Percentiles rank a stretch among this genome's conserved stretches.
Conservation (phyloP, 2,888 invertebrate species). For the Agrypnus murinus region DNA sequence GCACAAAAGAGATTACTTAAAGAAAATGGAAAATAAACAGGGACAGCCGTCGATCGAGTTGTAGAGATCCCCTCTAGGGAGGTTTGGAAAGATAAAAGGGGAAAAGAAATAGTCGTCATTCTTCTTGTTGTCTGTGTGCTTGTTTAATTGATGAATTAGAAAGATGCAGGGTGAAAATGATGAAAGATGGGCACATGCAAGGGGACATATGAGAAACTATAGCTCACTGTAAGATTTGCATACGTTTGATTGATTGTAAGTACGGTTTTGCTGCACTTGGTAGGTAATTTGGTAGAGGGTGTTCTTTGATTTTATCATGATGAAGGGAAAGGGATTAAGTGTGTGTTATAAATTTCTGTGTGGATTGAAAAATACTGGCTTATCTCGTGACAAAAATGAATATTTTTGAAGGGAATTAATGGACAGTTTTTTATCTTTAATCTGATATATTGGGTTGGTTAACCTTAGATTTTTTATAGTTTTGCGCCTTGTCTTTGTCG, state of each 20-base stretch:
- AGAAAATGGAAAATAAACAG: constrained; percentile 16
- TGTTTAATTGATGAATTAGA: constrained; percentile 18
- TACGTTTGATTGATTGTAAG: constrained; percentile 34
- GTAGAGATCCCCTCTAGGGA: no score
- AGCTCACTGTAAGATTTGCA: constrained; percentile 16
- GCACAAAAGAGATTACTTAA: constrained; percentile 10
- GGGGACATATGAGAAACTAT: constrained; percentile 7
- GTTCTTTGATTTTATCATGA: neutral
- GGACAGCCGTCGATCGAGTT: neutral
- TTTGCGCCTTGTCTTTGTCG: neutral
- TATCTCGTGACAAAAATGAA: constrained; percentile 10
- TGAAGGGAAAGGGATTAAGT: constrained; percentile 1
- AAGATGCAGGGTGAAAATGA: constrained; percentile 13
- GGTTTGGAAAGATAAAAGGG: neutral
- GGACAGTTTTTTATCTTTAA: constrained; percentile 6
- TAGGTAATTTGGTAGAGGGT: neutral
- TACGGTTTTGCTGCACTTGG: constrained; percentile 6
- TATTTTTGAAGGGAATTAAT: constrained; percentile 19
- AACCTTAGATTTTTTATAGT: neutral
- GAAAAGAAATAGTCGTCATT: neutral
- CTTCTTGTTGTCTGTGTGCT: no score
- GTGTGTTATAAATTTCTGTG: neutral
- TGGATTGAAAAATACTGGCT: neutral
- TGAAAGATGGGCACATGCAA: neutral
- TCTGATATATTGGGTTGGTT: neutral